Evolutionary conservation across 2,113 vertebrate species (phyloP), one percentile per base, ranked within the genome.

Genomic region (Hipposideros armiger): DNA sequence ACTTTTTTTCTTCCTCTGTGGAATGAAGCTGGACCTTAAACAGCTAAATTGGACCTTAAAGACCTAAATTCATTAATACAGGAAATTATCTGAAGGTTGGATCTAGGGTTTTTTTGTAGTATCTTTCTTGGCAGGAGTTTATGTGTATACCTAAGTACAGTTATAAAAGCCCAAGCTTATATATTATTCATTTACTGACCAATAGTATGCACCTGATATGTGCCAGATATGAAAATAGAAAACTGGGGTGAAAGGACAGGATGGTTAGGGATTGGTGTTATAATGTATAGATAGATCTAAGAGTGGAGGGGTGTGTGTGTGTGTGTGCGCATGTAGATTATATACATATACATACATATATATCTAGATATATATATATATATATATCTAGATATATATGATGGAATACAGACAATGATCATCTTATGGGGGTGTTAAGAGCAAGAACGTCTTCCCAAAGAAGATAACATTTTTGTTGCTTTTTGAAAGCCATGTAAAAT

Each of bases 151-250:
- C 36, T 93, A 56, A 83, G 56, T 87, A 77, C 13, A 77, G 26
- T 87, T 64, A 54, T 82, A 30, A 64, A 90, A 90, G 60, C 11
- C 26, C 11, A 64, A 76, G 42, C 36, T 30, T 95, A 36, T 36
- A 26, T 76, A 60, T 62, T 90, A 56, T 82, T 90, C 45, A 50
- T 47, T 86, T 87, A 70, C 45, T 76, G n/a, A 82, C 76, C 83
- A 64, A 50, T 96, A 90, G 17, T 56, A 52, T 24, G 32, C 5
- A 64, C 4, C 1, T 56, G 36, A 20, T 10, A 1, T 82, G 28
- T 87, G n/a, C 42, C 74, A 30, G 26, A 83, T 83, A 56, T 11
- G 52, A 84, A 92, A 58, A 42, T 73, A 73, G 20, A 45, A 60
- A 90, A 36, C 42, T 42, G 20, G 40, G 19, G 10, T 47, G 4